Evolutionary conservation across 2,113 vertebrate species (phyloP).

Genomic region (Colinus virginianus): DNA sequence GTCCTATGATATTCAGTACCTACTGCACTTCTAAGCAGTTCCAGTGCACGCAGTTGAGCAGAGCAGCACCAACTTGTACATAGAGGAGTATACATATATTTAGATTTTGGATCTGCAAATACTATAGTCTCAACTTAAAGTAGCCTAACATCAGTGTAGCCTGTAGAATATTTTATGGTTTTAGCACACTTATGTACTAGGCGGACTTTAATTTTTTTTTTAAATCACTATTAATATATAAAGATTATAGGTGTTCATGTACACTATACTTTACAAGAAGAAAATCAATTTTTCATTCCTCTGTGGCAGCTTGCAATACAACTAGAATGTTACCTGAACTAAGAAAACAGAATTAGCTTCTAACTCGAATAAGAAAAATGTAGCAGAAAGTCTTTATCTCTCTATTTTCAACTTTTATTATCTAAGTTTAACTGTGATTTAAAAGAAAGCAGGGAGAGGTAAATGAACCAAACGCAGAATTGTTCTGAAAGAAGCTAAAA

Average conservation of each 20-base stretch:
- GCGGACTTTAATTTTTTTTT: neutral
- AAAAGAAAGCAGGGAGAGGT: constrained; percentile 17
- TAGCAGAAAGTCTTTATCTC: constrained; percentile 60
- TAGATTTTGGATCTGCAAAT: neutral
- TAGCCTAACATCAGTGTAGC: neutral
- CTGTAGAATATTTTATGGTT: neutral
- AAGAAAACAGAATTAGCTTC: constrained; percentile 78
- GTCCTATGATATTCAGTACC: neutral
- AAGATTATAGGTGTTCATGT: constrained; percentile 33
- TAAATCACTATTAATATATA: constrained; percentile 39
- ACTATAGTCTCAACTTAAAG: neutral
- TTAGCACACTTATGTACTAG: neutral
- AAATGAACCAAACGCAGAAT: constrained; percentile 33
- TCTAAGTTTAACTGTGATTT: constrained; percentile 53
- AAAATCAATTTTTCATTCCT: constrained; percentile 79
- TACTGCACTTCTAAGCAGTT: neutral
- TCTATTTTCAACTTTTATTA: constrained; percentile 57
- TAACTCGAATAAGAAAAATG: constrained; percentile 55
- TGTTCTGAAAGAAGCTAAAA: neutral
- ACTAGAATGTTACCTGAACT: constrained; percentile 71
- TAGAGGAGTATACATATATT: neutral
- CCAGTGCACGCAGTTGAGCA: neutral
- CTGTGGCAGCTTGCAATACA: constrained; percentile 45
- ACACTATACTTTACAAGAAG: constrained; percentile 33
- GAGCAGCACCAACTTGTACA: fast-evolving